Evolutionary conservation across 2,797 vertebrate genomes (phyloP), one percentile per base, ranked within the genome.

Genomic region (Brachyalestes nurse): DNA sequence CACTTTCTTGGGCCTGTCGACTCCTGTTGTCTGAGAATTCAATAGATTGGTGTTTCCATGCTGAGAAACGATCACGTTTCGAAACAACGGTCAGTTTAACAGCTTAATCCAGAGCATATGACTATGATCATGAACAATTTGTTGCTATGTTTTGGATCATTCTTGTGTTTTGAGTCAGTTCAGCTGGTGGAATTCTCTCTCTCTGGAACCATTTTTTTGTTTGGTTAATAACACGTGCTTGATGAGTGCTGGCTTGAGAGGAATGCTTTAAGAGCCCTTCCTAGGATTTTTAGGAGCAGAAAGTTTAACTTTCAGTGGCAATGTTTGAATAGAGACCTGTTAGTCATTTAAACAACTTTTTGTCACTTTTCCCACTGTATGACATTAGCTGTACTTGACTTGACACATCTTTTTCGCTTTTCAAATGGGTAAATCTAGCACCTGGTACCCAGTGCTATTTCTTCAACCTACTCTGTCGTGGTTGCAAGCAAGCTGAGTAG

Each of bases 31-130:
- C 23, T 25, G 19, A 42, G 21, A 42, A 21, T 45, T 13, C 19
- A 9, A 45, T 45, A 67, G 65, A 45, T 38, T 40, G 10, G 2
- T 66, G 19, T 65, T 61, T 16, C 34, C 25, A 14, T 58, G 25
- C 51, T 67, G 7, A 13, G 25, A 66, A 73, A 73, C 28, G 9
- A 40, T 72, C 51, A n/a, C 2, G 8, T 25, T 70, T 6, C 6
- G 16, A 70, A 70, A 47, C 19, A n/a, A 2, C 10, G 23, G 28
- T 21, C 28, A n/a, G 1, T 51, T 65, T 55, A 42, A 66, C 8
- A 2, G 21, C 47, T 49, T 51, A 28, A 51, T 73, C 64, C 70
- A 66, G 38, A n/a, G 9, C 76, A 78, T 40, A 23, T 34, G 76
- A 78, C 42, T 34, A 40, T 60, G 19, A 10, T 13, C 8, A 42